Evolutionary conservation across 2,113 vertebrate genomes (phyloP).

Genomic region (Phyllostomus hastatus): DNA sequence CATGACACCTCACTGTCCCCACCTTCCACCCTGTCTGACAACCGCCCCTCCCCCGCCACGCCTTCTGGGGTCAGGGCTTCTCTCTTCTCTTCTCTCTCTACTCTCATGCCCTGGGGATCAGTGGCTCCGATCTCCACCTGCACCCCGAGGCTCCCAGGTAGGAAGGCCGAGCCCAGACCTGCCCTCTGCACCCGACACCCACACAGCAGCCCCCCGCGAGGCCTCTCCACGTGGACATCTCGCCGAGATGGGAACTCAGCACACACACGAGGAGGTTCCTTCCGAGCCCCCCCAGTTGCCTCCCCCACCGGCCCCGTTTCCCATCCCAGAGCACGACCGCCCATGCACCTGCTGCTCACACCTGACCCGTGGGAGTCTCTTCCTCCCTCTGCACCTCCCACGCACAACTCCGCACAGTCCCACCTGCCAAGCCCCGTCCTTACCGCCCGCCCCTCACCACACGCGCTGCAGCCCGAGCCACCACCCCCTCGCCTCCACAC

Average conservation of each 20-base stretch:
- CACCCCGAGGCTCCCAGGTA: fast-evolving
- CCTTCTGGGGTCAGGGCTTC: fast-evolving
- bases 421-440: fast-evolving
- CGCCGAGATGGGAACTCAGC: neutral
- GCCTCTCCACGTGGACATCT: neutral
- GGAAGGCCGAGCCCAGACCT: neutral
- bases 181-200: neutral
- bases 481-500: fast-evolving
- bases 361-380: neutral
- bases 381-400: fast-evolving
- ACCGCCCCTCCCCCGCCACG: no score
- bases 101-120: neutral
- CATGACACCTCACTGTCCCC: fast-evolving
- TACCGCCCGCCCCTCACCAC: fast-evolving
- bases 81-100: neutral
- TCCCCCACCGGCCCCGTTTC: neutral
- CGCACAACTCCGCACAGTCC: neutral
- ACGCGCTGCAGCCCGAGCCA: neutral
- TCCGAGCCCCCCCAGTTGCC: no score
- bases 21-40: neutral
- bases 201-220: fast-evolving
- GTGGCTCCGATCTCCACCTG: neutral
- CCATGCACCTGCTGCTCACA: fast-evolving
- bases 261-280: neutral
- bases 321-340: neutral